Percentiles rank a stretch among this genome's conserved stretches.
These are phyloP conservation scores for Dermatemys mawii DNA, from an alignment of 2,113 vertebrate species.

Conservation along the genomic window DNA sequence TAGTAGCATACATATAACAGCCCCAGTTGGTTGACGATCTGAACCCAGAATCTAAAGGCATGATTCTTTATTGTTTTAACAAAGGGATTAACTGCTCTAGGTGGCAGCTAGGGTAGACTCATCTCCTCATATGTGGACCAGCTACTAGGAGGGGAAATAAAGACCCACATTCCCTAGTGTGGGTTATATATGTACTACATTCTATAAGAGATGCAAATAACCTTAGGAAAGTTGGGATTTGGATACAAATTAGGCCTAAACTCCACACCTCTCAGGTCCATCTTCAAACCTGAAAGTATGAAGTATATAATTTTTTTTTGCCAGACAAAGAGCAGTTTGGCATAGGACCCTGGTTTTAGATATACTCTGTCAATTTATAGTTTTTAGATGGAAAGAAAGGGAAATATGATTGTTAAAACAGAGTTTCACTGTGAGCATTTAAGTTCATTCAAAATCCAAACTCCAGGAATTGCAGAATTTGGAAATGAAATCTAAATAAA, in stretches of 20 bases:
- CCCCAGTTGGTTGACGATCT: neutral
- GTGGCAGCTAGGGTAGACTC: neutral
- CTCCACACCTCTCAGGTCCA: neutral
- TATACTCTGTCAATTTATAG: conserved; percentile 6
- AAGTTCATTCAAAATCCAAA: conserved; percentile 21
- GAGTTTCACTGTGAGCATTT: conserved; percentile 21
- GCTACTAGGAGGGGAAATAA: neutral
- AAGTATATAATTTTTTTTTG: neutral
- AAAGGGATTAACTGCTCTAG: neutral
- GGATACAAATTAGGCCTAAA: neutral
- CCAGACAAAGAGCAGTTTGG: neutral
- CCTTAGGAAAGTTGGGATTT: neutral
- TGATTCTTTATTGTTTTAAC: neutral
- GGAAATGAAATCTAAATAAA: conserved; percentile 32
- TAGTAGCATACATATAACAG: neutral
- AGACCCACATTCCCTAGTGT: neutral
- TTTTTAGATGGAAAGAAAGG: conserved; percentile 33
- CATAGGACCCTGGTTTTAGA: neutral
- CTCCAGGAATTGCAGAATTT: neutral
- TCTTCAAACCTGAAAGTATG: neutral
- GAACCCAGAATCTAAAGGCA: neutral
- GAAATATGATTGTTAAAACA: conserved; percentile 16
- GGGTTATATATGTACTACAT: neutral
- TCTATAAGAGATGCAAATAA: neutral
- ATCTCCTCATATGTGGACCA: neutral